Evolutionary conservation across 2,888 invertebrate genomes (phyloP).

Genomic region (Nephrotoma appendiculata): DNA sequence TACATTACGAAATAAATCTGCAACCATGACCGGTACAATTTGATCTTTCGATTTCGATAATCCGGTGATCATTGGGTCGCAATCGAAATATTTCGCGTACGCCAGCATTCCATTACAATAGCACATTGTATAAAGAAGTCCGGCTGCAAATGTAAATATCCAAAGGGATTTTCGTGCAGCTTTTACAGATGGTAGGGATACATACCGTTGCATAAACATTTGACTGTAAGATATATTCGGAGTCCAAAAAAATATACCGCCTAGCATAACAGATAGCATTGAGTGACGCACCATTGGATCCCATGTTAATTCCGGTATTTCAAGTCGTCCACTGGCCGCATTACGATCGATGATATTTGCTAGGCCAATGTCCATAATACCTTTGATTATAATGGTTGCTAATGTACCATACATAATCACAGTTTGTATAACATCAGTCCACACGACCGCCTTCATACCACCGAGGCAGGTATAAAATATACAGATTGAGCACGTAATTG

Average conservation of each 20-base stretch:
- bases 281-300: slow-evolving; percentile 67
- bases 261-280: slow-evolving; percentile 58
- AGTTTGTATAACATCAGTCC: not conserved
- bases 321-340: slow-evolving; percentile 51
- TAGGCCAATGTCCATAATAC: slow-evolving; percentile 55
- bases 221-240: slow-evolving; percentile 60
- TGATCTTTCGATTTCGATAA: not conserved
- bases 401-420: slow-evolving; percentile 60
- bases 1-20: not conserved
- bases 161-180: not conserved
- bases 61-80: not conserved
- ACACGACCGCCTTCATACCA: not conserved
- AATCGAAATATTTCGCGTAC: not conserved
- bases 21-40: not conserved
- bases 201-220: slow-evolving; percentile 70
- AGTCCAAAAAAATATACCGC: slow-evolving; percentile 62
- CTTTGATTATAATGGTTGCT: slow-evolving; percentile 55
- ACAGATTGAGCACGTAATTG: slow-evolving; percentile 59
- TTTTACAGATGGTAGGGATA: slow-evolving; percentile 48
- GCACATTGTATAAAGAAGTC: not conserved
- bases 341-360: slow-evolving; percentile 48
- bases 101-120: not conserved
- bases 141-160: not conserved
- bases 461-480: slow-evolving; percentile 66
- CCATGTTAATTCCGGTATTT: slow-evolving; percentile 54